A percentile compares a stretch with the other conserved stretches of the same genome.
Evolutionary conservation across 2,113 vertebrate genomes (phyloP).

Genomic region (Edolisoma coerulescens): DNA sequence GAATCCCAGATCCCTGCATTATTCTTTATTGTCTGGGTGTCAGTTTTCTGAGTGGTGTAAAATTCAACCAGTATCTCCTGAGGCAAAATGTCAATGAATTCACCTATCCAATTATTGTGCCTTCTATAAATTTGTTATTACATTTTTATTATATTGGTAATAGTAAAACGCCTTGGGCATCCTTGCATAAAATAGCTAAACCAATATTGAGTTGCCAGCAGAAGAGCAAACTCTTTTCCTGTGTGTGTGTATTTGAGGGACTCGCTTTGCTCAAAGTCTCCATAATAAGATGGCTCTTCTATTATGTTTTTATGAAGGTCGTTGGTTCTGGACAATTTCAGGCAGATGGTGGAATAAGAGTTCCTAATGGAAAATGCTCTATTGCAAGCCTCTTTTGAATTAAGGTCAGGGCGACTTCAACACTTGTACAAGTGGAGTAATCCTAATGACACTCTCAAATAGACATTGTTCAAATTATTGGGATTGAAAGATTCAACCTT

Average conservation of each 20-base stretch:
- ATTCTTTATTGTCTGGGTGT: background rate
- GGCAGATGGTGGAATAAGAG: background rate
- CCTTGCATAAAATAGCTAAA: conserved; percentile 2
- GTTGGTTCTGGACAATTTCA: background rate
- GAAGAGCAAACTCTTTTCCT: background rate
- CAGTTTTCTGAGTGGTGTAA: background rate
- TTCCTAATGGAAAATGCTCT: background rate
- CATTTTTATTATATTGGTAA: background rate
- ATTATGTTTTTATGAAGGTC: background rate
- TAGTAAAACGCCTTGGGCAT: background rate
- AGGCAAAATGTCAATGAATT: conserved; percentile 14
- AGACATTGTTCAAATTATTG: background rate
- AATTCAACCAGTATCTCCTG: background rate
- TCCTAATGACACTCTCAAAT: background rate
- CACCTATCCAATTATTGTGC: background rate
- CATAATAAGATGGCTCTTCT: background rate
- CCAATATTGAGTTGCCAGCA: background rate
- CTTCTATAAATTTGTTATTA: background rate
- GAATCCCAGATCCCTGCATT: background rate
- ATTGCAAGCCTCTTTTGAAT: background rate
- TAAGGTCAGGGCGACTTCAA: background rate
- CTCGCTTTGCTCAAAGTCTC: background rate
- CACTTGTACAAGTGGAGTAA: background rate
- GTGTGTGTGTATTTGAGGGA: background rate
- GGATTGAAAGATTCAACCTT: background rate